Evolutionary conservation across 2,113 vertebrate species (phyloP).

Genomic region (Actinemys pallida): DNA sequence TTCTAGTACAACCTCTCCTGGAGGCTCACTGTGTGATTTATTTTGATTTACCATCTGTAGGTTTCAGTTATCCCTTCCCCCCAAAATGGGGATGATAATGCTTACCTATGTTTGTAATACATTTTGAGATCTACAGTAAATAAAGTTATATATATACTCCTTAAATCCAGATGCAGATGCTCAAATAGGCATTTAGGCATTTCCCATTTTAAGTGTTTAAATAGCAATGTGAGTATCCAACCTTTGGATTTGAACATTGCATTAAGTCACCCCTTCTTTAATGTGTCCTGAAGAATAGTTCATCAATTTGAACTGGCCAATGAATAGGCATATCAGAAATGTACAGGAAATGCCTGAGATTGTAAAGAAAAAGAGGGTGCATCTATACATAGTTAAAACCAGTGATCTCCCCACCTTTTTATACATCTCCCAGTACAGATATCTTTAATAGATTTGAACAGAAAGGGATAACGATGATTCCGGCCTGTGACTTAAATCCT

Average conservation of each 20-base stretch:
- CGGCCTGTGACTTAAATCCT: fast-evolving
- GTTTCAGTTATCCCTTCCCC: neutral
- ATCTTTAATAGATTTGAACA: neutral
- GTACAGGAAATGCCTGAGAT: neutral
- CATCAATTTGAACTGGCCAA: neutral
- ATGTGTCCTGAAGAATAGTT: neutral
- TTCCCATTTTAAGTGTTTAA: neutral
- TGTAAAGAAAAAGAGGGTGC: fast-evolving
- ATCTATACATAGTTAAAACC: neutral
- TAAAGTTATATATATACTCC: neutral
- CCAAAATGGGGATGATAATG: neutral
- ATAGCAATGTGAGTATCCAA: too few species aligned
- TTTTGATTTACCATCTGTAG: too few species aligned
- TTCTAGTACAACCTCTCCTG: neutral
- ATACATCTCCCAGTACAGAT: neutral
- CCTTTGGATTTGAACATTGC: neutral
- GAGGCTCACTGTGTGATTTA: too few species aligned
- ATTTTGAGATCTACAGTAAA: neutral
- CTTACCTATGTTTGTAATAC: neutral
- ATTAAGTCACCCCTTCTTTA: neutral
- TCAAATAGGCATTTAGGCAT: neutral
- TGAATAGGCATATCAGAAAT: too few species aligned
- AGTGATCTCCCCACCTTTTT: neutral
- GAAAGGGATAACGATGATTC: neutral
- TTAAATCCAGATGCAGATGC: neutral